Base-by-base conservation (phyloP, 2,888 invertebrate species). In the Protophormia terraenovae region DNA sequence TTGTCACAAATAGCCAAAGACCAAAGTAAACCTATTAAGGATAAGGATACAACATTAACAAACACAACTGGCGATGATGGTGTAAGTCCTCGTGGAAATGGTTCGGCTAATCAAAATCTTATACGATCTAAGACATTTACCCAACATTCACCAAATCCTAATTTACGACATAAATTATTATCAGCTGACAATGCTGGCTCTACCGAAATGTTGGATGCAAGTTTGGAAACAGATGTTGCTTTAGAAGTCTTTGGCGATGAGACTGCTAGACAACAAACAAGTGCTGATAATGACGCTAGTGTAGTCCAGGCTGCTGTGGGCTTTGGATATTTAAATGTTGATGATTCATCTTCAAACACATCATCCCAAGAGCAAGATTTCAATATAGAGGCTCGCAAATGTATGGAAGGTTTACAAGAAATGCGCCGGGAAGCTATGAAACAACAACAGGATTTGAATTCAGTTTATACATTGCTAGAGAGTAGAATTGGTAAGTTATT, bases 161-260 rank as follows among this genome's bases (percentile, higher is more conserved):
- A 93, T 87, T 90, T 94, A 67, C 90, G 94, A 87, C 93, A 93
- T 82, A 95, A 94, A 91, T 92, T 90, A 55, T 88, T 91, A 5
- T 67, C 89, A 1, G 66, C 80, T 78, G 94, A 94, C 86, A 93
- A 93, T 87, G 93, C 94, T 88, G 60, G 32, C 7, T 73, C 79
- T 12, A 47, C 38, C 3, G 94, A 95, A 88, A 93, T 94, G 53
- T 96, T 93, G 0, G 94, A 95, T 88, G 93, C 95, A 24, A 96
- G 96, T 89, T 93, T 97, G 87, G 97, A 97, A 89, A 96, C 97
- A 91, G 96, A 97, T 91, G 96, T 97, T 88, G 96, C 96, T 0
- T 92, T 89, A 4, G 90, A 89, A 45, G 89, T 82, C 1, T 87
- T 86, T 8, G 86, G 87, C 0, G 88, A 89, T 45, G 88, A 84